Base-by-base conservation (phyloP, 1,140 invertebrate genomes). In the Camponotus floridanus region DNA sequence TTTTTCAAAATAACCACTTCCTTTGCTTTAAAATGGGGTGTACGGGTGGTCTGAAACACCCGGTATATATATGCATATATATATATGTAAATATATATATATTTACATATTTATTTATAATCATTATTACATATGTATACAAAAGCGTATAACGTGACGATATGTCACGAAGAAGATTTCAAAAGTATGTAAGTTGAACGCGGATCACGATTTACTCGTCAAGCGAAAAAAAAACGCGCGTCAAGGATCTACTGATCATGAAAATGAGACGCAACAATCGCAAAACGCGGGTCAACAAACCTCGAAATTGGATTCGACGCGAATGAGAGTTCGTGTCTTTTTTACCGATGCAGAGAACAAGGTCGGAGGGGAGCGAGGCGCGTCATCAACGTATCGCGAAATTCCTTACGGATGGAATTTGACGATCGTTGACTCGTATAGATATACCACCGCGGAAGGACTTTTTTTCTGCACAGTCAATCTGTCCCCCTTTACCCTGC, bases 321-420 rank as follows among this genome's bases (percentile, higher is more conserved):
- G n/a, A 73, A 39, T 36, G 57, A 61, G 55, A 81, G 21, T 71
- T 71, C 67, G 79, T 81, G 51, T 73, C 36, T 73, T 73, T 83
- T 83, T 62, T 83, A 83, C 39, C 11, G 42, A 74, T 73, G 78
- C 57, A 62, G 6, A 36, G 48, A 11, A 57, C 62, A 74, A 51
- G 15, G 42, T 18, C 9, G n/a, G 48, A 15, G 74, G 48, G 31
- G 8, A 65, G 5, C 15, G 6, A 39, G 26, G n/a, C 2, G 26
- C 5, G 26, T 26, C 1, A 31, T 59, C 13, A 36, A 71, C 68
- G 36, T 33, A 31, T 13, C 55, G 65, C n/a, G 31, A 74, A 86
- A 76, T 86, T 80, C 61, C 76, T 51, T 42, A 15, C 26, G 26
- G 76, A 55, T 31, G 65, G 65, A 88, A 88, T 89, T 81, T 81